Conservation (phyloP, 2,113 vertebrate species). For the Cyanoramphus novaezelandiae region DNA sequence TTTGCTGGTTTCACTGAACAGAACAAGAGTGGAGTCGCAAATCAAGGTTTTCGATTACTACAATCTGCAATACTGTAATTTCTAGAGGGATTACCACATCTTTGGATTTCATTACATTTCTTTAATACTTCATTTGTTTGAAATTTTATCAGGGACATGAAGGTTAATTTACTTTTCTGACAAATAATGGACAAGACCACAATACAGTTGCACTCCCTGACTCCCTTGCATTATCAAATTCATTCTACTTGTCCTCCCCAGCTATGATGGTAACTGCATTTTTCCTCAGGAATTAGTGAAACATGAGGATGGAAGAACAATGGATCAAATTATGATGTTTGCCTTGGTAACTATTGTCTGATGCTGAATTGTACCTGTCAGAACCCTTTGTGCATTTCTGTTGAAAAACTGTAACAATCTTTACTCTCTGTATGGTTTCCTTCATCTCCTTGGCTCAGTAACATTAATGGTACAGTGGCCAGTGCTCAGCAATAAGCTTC, state of each 20-base stretch:
- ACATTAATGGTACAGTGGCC: neutral
- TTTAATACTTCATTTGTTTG: neutral
- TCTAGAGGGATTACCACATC: neutral
- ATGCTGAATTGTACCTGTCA: neutral
- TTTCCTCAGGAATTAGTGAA: neutral
- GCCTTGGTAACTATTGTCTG: neutral
- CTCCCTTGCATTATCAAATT: neutral
- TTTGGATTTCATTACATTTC: neutral
- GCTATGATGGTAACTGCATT: neutral
- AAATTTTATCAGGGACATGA: slow-evolving; percentile 6
- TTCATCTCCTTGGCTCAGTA: neutral
- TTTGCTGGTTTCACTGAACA: neutral
- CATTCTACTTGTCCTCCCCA: neutral
- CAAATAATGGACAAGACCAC: neutral
- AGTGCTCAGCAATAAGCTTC: neutral
- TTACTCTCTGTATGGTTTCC: neutral
- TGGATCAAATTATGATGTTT: neutral
- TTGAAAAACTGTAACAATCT: neutral
- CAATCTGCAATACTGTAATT: neutral
- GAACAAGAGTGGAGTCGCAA: neutral
- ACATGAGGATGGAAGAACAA: neutral
- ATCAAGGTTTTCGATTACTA: neutral
- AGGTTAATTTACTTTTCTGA: slow-evolving; percentile 19
- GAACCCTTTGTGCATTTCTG: neutral
- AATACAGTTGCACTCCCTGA: neutral